Percentiles rank a stretch among this genome's conserved stretches.
These are phyloP conservation scores for Peromyscus aztecus DNA, from an alignment of 2,797 vertebrate genomes.

Conservation along the genomic window DNA sequence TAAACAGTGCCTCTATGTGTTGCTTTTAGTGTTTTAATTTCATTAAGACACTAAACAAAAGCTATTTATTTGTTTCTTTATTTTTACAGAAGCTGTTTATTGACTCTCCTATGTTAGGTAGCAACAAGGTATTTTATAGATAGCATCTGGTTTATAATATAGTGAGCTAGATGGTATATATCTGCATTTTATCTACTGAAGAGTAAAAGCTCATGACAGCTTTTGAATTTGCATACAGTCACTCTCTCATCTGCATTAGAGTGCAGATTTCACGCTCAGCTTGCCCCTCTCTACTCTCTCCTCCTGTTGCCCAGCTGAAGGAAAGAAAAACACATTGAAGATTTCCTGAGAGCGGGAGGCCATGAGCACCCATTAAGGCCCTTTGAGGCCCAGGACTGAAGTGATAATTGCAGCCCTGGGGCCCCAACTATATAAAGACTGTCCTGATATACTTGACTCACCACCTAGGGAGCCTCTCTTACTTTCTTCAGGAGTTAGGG, in stretches of 20 bases:
- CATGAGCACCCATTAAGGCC: not conserved
- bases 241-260: not conserved
- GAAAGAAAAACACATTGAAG: not conserved
- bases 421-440: not conserved
- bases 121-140: not conserved
- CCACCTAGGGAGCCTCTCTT: not conserved
- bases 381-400: constrained; percentile 5
- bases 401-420: not conserved
- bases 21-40: constrained; percentile 16
- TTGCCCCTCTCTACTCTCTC: not conserved
- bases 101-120: not conserved
- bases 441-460: not conserved
- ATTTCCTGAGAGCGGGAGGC: not conserved
- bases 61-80: not conserved
- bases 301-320: not conserved
- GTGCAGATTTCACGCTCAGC: constrained; percentile 26
- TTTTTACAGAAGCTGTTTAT: not conserved
- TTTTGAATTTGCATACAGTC: not conserved
- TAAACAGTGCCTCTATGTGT: not conserved
- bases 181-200: not conserved
- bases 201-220: not conserved
- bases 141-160: constrained; percentile 20
- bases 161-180: not conserved
- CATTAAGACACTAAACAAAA: not conserved
- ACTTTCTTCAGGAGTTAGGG: not conserved